Base-by-base conservation (phyloP, 92 coral and sea anemone species). In the Epizoanthus ramosus region DNA sequence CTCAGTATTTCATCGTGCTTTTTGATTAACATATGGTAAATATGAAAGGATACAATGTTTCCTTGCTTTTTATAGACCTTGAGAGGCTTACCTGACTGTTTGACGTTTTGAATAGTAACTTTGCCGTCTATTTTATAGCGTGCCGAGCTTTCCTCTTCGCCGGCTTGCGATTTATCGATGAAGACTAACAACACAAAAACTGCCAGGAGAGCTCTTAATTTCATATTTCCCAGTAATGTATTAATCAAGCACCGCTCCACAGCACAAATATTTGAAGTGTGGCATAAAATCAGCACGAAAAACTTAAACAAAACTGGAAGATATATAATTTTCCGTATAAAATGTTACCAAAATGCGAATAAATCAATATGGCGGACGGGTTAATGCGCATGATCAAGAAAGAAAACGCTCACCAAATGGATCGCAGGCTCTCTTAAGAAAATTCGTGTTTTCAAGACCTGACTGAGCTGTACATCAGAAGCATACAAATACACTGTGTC, bases 111-210 rank as follows among this genome's bases (percentile, higher is more conserved):
- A 39, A 96, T 90, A 3, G 90, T 56, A 39, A 96, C 91, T 85
- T 92, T 92, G 43, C 99, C 99, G 73, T 96, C 99, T 37, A 96
- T 92, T 79, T 94, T 94, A 84, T 94, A 94, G 9, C 99, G 90
- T 18, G 91, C 94, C 8, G 81, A 83, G 8, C 74, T 83, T 82
- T 96, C 99, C 21, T 95, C 98, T 15, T 90, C 88, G 59, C 89
- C 86, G 52, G 86, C 71, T 73, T 75, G 86, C 37, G 85, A 33
- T 41, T 76, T 76, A 50, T 81, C 81, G 57, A 86, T 70, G 64
- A 75, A 84, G 43, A 37, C 3, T 19, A 87, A 41, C 15, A 92
- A 85, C 75, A 90, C 53, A 72, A 92, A 73, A 25, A 87, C 79
- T 52, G 85, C 35, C n/a, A 68, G 18, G 57, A 22, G 19, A 77